phyloP scores from a whole-genome alignment of 2,797 vertebrate species.

The Sebastes jordani region DNA sequence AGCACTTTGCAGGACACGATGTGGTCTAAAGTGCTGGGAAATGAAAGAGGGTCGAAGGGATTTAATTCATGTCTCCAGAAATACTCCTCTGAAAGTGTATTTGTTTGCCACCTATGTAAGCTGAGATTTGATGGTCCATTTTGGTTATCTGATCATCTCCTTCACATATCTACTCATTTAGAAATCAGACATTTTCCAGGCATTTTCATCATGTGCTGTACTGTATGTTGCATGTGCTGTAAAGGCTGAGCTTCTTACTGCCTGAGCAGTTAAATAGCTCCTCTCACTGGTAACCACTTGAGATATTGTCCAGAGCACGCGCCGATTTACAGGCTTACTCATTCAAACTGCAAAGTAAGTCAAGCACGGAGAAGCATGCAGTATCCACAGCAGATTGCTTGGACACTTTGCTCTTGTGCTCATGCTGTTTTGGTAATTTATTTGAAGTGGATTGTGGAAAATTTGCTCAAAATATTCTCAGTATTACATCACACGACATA shows the following conservation, averaged over 20 bases:
- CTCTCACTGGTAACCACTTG: constrained; percentile 5
- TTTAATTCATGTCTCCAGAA: constrained; percentile 74
- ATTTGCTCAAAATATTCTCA: neutral
- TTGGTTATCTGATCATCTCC: constrained; percentile 69
- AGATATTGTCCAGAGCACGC: neutral
- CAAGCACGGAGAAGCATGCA: neutral
- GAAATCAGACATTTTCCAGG: constrained; percentile 8
- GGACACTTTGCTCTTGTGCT: neutral
- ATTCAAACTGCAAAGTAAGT: constrained; percentile 1
- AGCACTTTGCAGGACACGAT: constrained; percentile 79
- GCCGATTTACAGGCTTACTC: neutral
- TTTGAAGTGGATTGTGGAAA: neutral
- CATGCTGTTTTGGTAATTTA: neutral
- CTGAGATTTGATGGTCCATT: constrained; percentile 60
- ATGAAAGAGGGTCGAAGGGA: constrained; percentile 78
- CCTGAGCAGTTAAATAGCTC: neutral
- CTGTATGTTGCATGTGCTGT: neutral
- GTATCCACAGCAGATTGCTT: neutral
- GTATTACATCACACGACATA: too few relatives aligned
- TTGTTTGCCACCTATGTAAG: constrained; percentile 71
- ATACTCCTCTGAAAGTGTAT: constrained; percentile 73
- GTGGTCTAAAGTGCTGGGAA: constrained; percentile 80
- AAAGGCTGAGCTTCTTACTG: neutral
- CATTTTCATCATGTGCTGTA: neutral
- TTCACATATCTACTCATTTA: constrained; percentile 35